These are phyloP conservation scores for Meandrusa payeni DNA, from an alignment of 2,888 invertebrate species.

Conservation along the genomic window DNA sequence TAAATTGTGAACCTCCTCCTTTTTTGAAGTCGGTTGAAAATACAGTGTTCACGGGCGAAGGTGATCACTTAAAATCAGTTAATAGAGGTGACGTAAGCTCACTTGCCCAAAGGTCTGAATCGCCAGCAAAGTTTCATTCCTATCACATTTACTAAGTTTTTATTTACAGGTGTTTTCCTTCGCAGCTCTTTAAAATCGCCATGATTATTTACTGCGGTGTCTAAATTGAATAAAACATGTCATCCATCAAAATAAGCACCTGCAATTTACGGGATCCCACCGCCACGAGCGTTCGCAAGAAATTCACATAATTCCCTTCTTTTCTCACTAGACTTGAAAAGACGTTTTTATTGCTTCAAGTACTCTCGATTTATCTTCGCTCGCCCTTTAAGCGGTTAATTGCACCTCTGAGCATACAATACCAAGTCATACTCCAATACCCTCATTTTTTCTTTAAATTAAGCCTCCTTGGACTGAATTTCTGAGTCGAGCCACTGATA, in stretches of 20 bases:
- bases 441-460: constrained; percentile 17
- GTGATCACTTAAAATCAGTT: too few relatives aligned
- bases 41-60: too few relatives aligned
- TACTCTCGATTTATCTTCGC: constrained; percentile 25
- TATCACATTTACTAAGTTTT: neutral
- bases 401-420: constrained; percentile 21
- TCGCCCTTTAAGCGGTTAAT: constrained; percentile 23
- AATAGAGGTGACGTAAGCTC: too few relatives aligned
- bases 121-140: too few relatives aligned
- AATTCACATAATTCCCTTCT: constrained; percentile 21
- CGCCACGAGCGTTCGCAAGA: constrained; percentile 11
- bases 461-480: constrained; percentile 7
- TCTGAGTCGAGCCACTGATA: neutral
- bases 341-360: constrained; percentile 23
- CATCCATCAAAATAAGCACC: constrained; percentile 23
- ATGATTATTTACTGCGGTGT: constrained; percentile 18
- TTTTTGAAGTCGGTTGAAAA: too few relatives aligned
- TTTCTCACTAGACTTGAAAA: constrained; percentile 20
- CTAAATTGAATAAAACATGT: constrained; percentile 24
- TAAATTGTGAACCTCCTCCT: too few relatives aligned
- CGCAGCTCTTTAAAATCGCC: neutral
- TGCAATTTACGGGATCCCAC: constrained; percentile 21
- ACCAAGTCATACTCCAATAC: constrained; percentile 16
- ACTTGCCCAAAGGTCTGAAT: too few relatives aligned
- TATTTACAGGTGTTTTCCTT: neutral